A percentile compares a stretch with the other conserved stretches of the same genome.
Conservation (phyloP, 92 coral and sea anemone species). For the Actinostola sp. region DNA sequence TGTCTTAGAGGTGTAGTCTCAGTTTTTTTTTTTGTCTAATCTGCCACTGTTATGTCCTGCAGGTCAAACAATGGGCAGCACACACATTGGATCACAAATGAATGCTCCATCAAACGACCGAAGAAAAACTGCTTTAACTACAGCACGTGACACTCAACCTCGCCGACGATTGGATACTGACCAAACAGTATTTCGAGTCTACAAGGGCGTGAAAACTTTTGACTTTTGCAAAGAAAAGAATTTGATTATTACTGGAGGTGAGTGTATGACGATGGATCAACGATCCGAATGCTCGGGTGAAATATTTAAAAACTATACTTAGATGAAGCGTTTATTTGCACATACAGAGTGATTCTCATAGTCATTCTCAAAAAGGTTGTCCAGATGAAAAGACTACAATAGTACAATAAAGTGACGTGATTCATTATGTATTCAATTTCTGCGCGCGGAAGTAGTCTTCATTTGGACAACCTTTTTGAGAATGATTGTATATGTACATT, state of each 20-base stretch:
- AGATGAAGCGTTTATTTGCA: too few relatives aligned
- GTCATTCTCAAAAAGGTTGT: too few relatives aligned
- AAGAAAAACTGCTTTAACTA: slow-evolving; percentile 52
- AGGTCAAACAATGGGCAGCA: slow-evolving; percentile 97
- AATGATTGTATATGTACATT: too few relatives aligned
- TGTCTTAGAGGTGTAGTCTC: too few relatives aligned
- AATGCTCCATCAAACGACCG: slow-evolving; percentile 35
- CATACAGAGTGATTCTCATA: too few relatives aligned
- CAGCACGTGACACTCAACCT: slow-evolving; percentile 81
- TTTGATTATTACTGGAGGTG: slow-evolving; percentile 97
- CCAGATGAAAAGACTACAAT: too few relatives aligned
- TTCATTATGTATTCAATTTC: too few relatives aligned
- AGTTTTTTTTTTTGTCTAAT: too few relatives aligned
- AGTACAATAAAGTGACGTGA: too few relatives aligned
- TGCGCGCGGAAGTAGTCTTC: too few relatives aligned
- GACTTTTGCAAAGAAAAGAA: slow-evolving; percentile 98
- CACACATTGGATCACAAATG: slow-evolving; percentile 81
- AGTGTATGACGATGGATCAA: slow-evolving; percentile 2
- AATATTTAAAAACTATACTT: too few relatives aligned
- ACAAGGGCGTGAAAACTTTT: slow-evolving; percentile 96
- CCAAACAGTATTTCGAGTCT: slow-evolving; percentile 91
- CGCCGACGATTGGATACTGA: slow-evolving; percentile 89
- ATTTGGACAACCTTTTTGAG: too few relatives aligned
- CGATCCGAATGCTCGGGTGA: background rate
- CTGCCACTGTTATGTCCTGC: background rate